A percentile compares a stretch with the other conserved stretches of the same genome.
Evolutionary conservation across 2,797 vertebrate genomes (phyloP).

Genomic region (Sphaeramia orbicularis): DNA sequence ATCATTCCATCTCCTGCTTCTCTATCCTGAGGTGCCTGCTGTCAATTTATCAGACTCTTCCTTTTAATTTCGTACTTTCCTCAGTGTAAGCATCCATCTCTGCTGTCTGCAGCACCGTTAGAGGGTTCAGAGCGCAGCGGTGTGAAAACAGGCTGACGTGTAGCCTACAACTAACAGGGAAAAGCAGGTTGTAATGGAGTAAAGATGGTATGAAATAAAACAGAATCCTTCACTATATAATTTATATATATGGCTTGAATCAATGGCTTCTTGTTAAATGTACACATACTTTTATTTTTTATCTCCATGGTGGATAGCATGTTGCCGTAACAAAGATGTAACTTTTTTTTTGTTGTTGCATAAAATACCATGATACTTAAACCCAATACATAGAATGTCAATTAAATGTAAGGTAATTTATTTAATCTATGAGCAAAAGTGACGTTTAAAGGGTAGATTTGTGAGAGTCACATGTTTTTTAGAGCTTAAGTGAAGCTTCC

Average conservation of each 20-base stretch:
- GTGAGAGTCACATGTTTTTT: too few relatives aligned
- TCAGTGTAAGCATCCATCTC: conserved; percentile 79
- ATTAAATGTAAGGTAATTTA: too few relatives aligned
- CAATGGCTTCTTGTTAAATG: conserved; percentile 6
- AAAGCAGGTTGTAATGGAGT: conserved; percentile 52
- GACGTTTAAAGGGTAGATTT: too few relatives aligned
- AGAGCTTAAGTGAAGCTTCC: too few relatives aligned
- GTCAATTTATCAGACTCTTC: conserved; percentile 78
- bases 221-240: conserved; percentile 6
- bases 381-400: too few relatives aligned
- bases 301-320: background rate
- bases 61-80: conserved; percentile 82
- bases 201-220: conserved; percentile 45
- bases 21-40: conserved; percentile 79
- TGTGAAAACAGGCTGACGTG: conserved; percentile 62
- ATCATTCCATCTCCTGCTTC: conserved; percentile 71
- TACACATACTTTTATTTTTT: background rate
- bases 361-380: too few relatives aligned
- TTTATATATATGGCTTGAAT: conserved; percentile 3
- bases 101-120: conserved; percentile 67
- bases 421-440: too few relatives aligned
- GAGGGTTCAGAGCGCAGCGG: conserved; percentile 61
- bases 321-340: background rate
- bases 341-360: too few relatives aligned
- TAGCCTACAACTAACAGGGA: conserved; percentile 64